A percentile compares a stretch with the other conserved stretches of the same genome.
These are phyloP conservation scores for Alentia gelatinosa DNA, from an alignment of 2,888 invertebrate genomes.

Conservation along the genomic window DNA sequence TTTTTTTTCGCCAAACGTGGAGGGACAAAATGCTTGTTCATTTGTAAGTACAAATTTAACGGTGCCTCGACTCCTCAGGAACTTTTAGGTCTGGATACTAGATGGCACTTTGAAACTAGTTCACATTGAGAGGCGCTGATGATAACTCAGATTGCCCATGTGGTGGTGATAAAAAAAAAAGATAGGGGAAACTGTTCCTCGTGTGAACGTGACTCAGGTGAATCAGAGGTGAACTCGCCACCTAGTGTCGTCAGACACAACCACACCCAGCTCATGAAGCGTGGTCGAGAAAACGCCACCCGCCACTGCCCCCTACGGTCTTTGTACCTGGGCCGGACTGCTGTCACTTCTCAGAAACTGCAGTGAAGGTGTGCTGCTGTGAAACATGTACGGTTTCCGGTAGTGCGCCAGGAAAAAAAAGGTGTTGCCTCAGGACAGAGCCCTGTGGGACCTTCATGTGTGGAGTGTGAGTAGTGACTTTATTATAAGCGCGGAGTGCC, in stretches of 20 bases:
- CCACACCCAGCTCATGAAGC: not conserved
- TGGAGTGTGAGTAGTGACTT: not conserved
- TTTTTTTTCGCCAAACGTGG: not conserved
- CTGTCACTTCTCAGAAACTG: not conserved
- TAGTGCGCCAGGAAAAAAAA: too few species aligned
- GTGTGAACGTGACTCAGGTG: not conserved
- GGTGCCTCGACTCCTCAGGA: slow-evolving; percentile 53
- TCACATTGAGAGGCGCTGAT: not conserved
- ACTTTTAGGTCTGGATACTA: slow-evolving; percentile 20
- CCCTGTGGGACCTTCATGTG: not conserved
- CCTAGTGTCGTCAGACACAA: not conserved
- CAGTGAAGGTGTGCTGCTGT: too few species aligned
- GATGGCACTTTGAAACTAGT: not conserved
- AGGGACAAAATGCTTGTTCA: not conserved
- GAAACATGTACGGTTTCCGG: too few species aligned
- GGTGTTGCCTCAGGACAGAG: not conserved
- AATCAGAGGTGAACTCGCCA: not conserved
- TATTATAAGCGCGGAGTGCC: not conserved
- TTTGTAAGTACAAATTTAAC: not conserved
- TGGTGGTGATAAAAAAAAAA: not conserved
- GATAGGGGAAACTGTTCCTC: not conserved
- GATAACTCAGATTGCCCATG: not conserved
- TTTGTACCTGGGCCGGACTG: not conserved
- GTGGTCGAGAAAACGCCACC: not conserved
- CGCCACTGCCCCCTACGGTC: not conserved